Evolutionary conservation across 2,888 invertebrate genomes (phyloP).

Genomic region (Apamea epomidion): DNA sequence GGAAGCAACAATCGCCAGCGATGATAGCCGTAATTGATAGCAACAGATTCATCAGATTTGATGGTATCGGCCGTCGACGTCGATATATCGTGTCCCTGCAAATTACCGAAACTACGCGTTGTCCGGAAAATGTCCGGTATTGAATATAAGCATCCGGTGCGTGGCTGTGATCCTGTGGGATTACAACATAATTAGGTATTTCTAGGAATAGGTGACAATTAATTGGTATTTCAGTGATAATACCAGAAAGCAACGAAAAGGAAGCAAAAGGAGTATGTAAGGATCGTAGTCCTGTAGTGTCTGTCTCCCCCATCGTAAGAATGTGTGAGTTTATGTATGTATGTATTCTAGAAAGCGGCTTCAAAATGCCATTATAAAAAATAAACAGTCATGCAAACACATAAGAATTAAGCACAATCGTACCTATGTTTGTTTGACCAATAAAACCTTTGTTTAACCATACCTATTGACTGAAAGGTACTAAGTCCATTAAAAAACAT

Average conservation of each 20-base stretch:
- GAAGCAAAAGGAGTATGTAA: not conserved
- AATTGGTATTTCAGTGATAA: not conserved
- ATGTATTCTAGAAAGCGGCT: not conserved
- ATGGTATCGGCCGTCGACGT: constrained; percentile 37
- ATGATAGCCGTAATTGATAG: constrained; percentile 61
- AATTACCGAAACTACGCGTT: constrained; percentile 34
- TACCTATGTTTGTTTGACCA: constrained; percentile 32
- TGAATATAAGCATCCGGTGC: constrained; percentile 15
- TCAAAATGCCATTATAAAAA: not conserved
- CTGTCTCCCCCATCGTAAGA: not conserved
- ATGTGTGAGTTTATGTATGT: not conserved
- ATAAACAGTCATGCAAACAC: constrained; percentile 18
- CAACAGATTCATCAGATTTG: constrained; percentile 53
- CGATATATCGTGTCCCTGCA: constrained; percentile 19
- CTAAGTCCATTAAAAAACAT: constrained; percentile 46
- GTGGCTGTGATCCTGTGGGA: not conserved
- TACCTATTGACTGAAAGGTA: constrained; percentile 34
- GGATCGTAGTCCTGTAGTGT: not conserved
- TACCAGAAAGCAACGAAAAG: not conserved
- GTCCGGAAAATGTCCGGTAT: constrained; percentile 5
- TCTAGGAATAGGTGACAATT: not conserved
- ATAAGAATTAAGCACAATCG: constrained; percentile 12
- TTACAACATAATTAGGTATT: not conserved
- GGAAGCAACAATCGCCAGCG: constrained; percentile 50
- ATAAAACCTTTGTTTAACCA: constrained; percentile 12